These are phyloP conservation scores for Slavum lentiscoides DNA, from an alignment of 2,888 invertebrate species.

Conservation along the genomic window DNA sequence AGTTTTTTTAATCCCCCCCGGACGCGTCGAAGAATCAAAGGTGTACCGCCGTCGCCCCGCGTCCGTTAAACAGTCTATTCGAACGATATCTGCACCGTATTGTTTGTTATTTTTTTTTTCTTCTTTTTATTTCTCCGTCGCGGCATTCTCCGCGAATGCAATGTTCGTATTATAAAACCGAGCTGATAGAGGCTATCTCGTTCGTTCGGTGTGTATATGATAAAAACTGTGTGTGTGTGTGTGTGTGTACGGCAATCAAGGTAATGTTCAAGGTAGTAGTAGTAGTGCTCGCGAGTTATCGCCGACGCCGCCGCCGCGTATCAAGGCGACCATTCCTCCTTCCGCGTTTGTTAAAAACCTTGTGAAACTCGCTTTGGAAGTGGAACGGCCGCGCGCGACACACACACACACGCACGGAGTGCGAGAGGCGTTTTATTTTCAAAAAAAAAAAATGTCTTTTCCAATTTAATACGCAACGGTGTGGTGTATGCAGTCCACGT, in stretches of 20 bases:
- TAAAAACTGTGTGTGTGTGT: background rate
- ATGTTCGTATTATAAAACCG: no score
- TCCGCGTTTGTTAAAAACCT: slow-evolving; percentile 52
- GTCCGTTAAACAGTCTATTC: no score
- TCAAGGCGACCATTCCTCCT: slow-evolving; percentile 51
- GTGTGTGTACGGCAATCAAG: slow-evolving; percentile 32
- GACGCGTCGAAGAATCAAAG: no score
- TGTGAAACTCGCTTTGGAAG: slow-evolving; percentile 51
- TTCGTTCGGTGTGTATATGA: background rate
- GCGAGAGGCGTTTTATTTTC: no score
- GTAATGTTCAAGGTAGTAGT: slow-evolving; percentile 53
- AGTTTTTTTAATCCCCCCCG: background rate
- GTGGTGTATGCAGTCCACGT: background rate
- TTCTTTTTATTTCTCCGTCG: no score
- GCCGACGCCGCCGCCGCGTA: background rate
- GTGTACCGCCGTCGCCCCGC: no score
- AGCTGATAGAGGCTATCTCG: no score
- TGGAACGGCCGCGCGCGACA: slow-evolving; percentile 13
- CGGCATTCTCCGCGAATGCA: no score
- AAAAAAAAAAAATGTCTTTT: no score
- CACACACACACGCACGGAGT: background rate
- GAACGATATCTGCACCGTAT: no score
- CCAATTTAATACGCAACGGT: no score
- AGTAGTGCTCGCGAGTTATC: slow-evolving; percentile 32
- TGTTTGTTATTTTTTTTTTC: no score